Conservation (phyloP, 35 echinoderm and acorn worm genomes). For the Apostichopus parvimensis region DNA sequence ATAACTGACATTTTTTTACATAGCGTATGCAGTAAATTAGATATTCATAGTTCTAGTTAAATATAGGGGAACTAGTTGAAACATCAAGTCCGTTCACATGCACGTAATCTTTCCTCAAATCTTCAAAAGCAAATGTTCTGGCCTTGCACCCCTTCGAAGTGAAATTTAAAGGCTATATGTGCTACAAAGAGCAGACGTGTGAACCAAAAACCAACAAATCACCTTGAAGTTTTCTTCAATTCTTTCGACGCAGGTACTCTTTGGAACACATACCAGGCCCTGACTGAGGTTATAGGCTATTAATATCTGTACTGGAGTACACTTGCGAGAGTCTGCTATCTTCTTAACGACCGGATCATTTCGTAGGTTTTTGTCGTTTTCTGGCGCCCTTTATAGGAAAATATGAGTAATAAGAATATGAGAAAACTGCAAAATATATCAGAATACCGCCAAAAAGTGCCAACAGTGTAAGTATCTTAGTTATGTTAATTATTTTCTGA, state of each 20-base stretch:
- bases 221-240: conserved; percentile 16
- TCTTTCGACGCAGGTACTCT: not conserved
- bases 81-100: not conserved
- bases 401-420: no score
- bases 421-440: no score
- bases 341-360: not conserved
- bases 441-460: no score
- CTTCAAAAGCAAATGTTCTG: not conserved
- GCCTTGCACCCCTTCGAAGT: not conserved
- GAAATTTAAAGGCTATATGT: not conserved
- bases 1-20: not conserved
- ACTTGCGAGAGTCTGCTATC: not conserved
- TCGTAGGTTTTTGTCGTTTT: not conserved
- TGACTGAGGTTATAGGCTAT: not conserved
- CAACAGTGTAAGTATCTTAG: no score
- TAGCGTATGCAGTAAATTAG: not conserved
- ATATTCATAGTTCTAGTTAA: not conserved
- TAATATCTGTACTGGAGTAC: not conserved
- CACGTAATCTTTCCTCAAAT: not conserved
- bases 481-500: no score
- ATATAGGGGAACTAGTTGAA: not conserved
- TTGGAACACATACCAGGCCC: not conserved
- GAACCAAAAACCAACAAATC: not conserved
- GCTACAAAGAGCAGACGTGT: not conserved
- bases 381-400: not conserved